Evolutionary conservation across 2,888 invertebrate genomes (phyloP), one percentile per base, ranked within the genome.

Genomic region (Melanargia galathea): DNA sequence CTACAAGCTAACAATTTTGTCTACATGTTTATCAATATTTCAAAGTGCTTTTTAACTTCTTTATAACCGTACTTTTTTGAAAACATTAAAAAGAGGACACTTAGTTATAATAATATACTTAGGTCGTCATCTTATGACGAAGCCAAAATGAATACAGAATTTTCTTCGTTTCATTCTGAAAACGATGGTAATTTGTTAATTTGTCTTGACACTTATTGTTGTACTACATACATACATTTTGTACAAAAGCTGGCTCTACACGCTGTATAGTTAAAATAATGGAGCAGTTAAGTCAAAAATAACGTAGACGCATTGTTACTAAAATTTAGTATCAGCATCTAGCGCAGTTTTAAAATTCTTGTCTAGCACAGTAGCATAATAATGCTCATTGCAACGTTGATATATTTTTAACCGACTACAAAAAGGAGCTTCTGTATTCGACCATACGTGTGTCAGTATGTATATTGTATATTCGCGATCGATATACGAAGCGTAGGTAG

Each of bases 261-360:
- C 16, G 40, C 40, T 57, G 45, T 33, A 46, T 33, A 46, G 30
- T 45, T 46, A 30, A 57, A 57, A 57, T 57, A 57, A 57, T 57
- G 57, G 57, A 45, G 57, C 45, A 57, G 57, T 57, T 57, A 57
- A 57, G 57, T 57, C 57, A 45, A 46, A 57, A 57, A 57, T 57
- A 57, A 57, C 57, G 45, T 20, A 57, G 45, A 57, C 6, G 18
- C 18, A 57, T 57, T 57, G 57, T 30, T 30, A 45, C 33, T 57
- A 45, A 57, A 57, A 45, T 46, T 33, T 57, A 45, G 45, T 57
- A 30, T 8, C 13, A 43, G 18, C n/a, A 20, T 45, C 30, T 45
- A 45, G 16, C 46, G 11, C n/a, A 35, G 11, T 55, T 43, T 43
- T 43, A 54, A 35, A 38, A 54, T 38, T 13, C 40, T 43, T 24